phyloP scores from a whole-genome alignment of 2,797 vertebrate species.

The Pseudomugil gertrudae region DNA sequence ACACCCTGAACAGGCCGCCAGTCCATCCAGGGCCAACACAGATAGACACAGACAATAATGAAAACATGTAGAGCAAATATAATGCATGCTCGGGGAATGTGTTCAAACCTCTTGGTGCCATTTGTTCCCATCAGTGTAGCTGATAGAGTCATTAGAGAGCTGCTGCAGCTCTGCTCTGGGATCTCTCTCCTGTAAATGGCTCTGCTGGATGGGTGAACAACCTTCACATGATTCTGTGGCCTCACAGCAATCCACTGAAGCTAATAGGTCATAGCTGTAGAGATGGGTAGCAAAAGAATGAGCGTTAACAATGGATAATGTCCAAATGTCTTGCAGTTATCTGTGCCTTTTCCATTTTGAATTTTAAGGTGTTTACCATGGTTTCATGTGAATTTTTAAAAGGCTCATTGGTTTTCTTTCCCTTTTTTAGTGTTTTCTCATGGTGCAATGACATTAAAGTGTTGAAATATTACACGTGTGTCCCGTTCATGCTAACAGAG shows the following conservation, averaged over 20 bases:
- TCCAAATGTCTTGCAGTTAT: constrained; percentile 62
- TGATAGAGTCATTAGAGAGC: constrained; percentile 89
- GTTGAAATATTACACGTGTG: constrained; percentile 43
- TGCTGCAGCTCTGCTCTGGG: constrained; percentile 77
- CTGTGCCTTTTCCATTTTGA: constrained; percentile 27
- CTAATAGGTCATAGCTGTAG: constrained; percentile 73
- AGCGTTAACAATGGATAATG: constrained; percentile 71
- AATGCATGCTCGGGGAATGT: constrained; percentile 83
- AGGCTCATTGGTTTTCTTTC: constrained; percentile 48
- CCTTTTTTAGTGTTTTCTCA: neutral
- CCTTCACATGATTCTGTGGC: constrained; percentile 63
- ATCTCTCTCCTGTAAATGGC: constrained; percentile 83
- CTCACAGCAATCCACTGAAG: constrained; percentile 68
- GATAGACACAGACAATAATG: constrained; percentile 64
- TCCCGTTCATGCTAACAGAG: constrained; percentile 69
- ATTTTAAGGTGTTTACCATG: constrained; percentile 54
- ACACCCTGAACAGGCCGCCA: too few relatives aligned
- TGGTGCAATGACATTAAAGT: constrained; percentile 40
- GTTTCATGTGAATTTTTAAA: constrained; percentile 49
- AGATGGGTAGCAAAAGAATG: constrained; percentile 64
- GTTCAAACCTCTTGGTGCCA: constrained; percentile 88
- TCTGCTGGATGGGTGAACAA: constrained; percentile 81
- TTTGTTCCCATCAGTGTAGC: constrained; percentile 89
- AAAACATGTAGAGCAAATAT: constrained; percentile 80
- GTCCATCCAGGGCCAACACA: too few relatives aligned